A percentile compares a stretch with the other conserved stretches of the same genome.
Conservation (phyloP, 1,140 invertebrate genomes). For the Cyclina sinensis region DNA sequence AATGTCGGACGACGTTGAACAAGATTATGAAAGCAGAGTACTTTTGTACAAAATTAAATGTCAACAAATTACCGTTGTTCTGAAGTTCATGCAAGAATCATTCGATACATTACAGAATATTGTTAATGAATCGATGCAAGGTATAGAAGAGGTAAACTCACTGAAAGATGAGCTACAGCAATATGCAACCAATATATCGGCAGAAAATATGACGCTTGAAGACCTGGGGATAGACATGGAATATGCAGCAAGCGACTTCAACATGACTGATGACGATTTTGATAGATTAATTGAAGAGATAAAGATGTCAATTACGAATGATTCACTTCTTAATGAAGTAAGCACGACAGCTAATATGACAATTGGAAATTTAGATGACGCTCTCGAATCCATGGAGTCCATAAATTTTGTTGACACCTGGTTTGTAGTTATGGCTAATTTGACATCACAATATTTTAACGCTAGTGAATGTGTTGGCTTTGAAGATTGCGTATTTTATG, state of each 20-base stretch:
- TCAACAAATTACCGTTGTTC: neutral
- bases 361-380: neutral
- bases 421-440: slow-evolving; percentile 31
- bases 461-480: slow-evolving; percentile 8
- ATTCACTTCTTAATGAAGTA: slow-evolving; percentile 31
- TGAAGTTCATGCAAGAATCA: neutral
- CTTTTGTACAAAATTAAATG: slow-evolving; percentile 33
- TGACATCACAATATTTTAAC: slow-evolving; percentile 32
- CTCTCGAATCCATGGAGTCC: neutral
- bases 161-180: neutral
- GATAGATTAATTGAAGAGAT: neutral
- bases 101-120: neutral
- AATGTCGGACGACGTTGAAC: neutral
- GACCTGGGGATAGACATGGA: neutral
- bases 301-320: neutral
- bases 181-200: neutral
- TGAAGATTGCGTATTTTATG: slow-evolving; percentile 33
- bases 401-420: slow-evolving; percentile 24
- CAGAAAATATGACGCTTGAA: slow-evolving; percentile 6
- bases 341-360: neutral
- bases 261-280: slow-evolving; percentile 28
- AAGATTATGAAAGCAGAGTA: slow-evolving; percentile 6
- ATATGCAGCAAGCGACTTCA: slow-evolving; percentile 39
- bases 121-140: neutral
- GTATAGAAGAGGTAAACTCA: neutral